Base-by-base conservation (phyloP, 2,888 invertebrate species). In the Bhutanitis thaidina region DNA sequence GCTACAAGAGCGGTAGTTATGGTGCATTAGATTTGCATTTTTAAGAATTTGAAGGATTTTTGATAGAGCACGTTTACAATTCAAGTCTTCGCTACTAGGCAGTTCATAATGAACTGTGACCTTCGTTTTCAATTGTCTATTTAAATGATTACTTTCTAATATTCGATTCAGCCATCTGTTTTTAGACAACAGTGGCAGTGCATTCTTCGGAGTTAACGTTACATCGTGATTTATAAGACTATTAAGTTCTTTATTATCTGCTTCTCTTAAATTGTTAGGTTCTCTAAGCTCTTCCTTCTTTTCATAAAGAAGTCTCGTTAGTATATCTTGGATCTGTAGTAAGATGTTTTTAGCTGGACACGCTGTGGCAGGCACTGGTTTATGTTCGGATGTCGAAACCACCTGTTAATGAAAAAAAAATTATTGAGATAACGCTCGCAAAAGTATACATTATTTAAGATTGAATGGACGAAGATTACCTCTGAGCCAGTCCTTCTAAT, bases 321-420 rank as follows among this genome's bases (percentile, higher is more conserved):
- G 50, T 30, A 51, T 51, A 9, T 34, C 13, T 40, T 51, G 35
- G 16, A 51, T 51, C 29, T 45, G 34, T 10, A 45, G 12, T 7
- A 51, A 20, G 3, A 34, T 16, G 39, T 45, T 32, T 14, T 35
- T 45, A 8, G 50, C 50, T 3, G 45, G 50, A 35, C 50, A 51
- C 3, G 15, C 27, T 10, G 32, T 14, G 9, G 39, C 1, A 1
- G 13, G 10, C 10, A 14, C 7, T n/a, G 13, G 30, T 30, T 32
- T 7, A 13, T 2, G 1, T 7, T 25, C 7, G 3, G 37, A 12
- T 8, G 5, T 7, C 16, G 7, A 8, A 25, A 13, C 1, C 1
- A n/a, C 38, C 49, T 49, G 13, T 16, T 12, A 43, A 13, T 9
- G 8, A 30, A 8, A 30, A 20, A 10, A 3, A 20, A 44, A 14